Conservation (phyloP, 2,797 vertebrate species). For the Pelodytes ibericus region DNA sequence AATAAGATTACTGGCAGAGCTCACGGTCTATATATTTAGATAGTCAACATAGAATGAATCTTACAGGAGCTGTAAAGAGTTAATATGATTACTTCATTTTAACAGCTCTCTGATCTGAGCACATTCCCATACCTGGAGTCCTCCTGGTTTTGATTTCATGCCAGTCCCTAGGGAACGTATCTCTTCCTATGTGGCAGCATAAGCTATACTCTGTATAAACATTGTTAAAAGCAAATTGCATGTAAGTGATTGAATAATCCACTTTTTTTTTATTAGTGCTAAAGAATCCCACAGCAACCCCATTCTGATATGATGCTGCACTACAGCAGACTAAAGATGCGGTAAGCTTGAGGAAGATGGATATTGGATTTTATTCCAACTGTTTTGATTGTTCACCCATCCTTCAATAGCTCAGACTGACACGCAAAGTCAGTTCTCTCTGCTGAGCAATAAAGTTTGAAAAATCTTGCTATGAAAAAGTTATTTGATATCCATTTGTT, state of each 20-base stretch:
- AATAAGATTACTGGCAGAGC: too few relatives aligned
- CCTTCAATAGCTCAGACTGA: too few relatives aligned
- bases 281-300: background rate
- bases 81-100: slow-evolving; percentile 2
- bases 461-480: too few relatives aligned
- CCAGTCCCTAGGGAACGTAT: slow-evolving; percentile 65
- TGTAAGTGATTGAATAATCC: slow-evolving; percentile 64
- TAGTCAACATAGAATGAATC: too few relatives aligned
- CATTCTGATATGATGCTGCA: background rate
- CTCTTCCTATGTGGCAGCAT: slow-evolving; percentile 63
- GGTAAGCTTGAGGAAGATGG: background rate
- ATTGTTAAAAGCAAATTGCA: slow-evolving; percentile 68
- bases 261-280: slow-evolving; percentile 62
- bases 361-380: too few relatives aligned
- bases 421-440: too few relatives aligned
- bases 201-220: slow-evolving; percentile 61
- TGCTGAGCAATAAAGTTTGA: too few relatives aligned
- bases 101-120: slow-evolving; percentile 2
- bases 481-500: too few relatives aligned
- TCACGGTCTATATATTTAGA: too few relatives aligned
- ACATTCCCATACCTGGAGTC: background rate
- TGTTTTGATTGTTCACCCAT: too few relatives aligned
- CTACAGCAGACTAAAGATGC: background rate
- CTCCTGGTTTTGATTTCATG: too few relatives aligned
- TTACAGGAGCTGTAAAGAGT: too few relatives aligned